Evolutionary conservation across 2,888 invertebrate genomes (phyloP).

Genomic region (Cyaniris semiargus): DNA sequence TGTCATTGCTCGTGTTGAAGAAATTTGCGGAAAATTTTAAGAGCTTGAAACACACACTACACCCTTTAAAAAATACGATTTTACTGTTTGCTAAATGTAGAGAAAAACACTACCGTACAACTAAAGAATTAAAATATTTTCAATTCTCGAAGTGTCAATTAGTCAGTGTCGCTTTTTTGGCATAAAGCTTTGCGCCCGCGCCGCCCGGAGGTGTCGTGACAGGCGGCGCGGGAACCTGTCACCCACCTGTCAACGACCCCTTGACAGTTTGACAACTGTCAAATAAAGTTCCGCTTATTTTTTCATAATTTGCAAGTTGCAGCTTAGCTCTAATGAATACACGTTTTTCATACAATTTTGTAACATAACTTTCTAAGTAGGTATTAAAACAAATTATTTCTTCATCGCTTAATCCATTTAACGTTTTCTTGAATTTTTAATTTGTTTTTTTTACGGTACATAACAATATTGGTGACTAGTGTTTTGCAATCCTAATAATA

Average conservation of each 20-base stretch:
- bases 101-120: not conserved
- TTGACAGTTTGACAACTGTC: slow-evolving; percentile 34
- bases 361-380: not conserved
- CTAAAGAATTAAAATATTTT: not conserved
- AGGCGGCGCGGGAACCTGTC: slow-evolving; percentile 38
- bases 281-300: slow-evolving; percentile 18
- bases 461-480: not conserved
- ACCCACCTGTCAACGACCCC: slow-evolving; percentile 32
- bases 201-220: slow-evolving; percentile 35
- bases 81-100: not conserved
- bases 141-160: not conserved
- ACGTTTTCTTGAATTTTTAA: not conserved
- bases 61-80: too few species aligned
- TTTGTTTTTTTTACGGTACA: not conserved
- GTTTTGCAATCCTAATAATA: not conserved
- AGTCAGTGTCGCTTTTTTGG: slow-evolving; percentile 47
- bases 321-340: not conserved
- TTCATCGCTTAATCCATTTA: not conserved
- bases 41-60: too few species aligned
- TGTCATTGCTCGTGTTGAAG: too few species aligned
- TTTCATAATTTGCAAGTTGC: not conserved
- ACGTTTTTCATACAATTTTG: not conserved
- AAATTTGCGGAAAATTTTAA: too few species aligned
- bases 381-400: not conserved
- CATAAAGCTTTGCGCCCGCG: slow-evolving; percentile 30